phyloP scores from a whole-genome alignment of 1,140 invertebrate species.

The Cherax quadricarinatus region DNA sequence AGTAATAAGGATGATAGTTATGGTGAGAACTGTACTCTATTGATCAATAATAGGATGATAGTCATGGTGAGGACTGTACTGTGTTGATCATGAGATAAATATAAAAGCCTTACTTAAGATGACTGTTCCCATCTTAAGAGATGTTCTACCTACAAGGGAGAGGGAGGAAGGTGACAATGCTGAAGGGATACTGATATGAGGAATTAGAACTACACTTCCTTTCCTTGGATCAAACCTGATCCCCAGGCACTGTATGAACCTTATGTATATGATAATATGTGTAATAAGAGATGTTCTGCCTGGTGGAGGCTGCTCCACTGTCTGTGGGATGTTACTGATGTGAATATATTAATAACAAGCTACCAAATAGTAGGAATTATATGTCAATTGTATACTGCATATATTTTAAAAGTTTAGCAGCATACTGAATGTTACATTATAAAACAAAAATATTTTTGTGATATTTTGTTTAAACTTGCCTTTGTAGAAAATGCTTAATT shows the following conservation, averaged over 20 bases:
- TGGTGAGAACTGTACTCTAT: neutral
- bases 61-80: neutral
- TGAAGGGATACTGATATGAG: no score
- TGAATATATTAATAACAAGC: no score
- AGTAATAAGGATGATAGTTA: no score
- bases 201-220: no score
- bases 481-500: neutral
- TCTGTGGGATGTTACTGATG: neutral
- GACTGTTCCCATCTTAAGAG: neutral
- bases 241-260: no score
- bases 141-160: no score
- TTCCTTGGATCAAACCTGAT: no score
- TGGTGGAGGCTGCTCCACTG: neutral
- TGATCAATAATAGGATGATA: neutral
- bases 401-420: neutral
- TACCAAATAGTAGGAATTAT: no score
- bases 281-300: neutral
- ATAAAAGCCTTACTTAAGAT: neutral
- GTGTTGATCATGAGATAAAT: neutral
- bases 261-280: neutral
- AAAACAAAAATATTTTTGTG: neutral
- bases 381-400: no score
- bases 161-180: no score
- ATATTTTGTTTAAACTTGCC: neutral
- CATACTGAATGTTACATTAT: neutral